A percentile compares a stretch with the other conserved stretches of the same genome.
These are phyloP conservation scores for Andrena trimmerana DNA, from an alignment of 2,888 invertebrate species.

Conservation along the genomic window DNA sequence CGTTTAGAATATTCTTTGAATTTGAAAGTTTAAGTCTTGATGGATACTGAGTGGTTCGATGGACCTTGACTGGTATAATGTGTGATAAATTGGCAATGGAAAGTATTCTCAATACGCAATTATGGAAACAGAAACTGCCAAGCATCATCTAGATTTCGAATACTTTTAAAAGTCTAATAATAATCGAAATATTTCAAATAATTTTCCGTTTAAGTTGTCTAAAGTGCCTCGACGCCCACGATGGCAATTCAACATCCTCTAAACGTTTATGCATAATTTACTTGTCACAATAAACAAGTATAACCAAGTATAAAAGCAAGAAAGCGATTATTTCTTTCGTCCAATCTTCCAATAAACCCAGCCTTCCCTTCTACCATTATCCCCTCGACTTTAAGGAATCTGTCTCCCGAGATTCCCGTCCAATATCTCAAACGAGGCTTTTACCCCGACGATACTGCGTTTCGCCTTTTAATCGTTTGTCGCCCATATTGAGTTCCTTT, in stretches of 20 bases:
- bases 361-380: neutral
- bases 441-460: constrained; percentile 20
- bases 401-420: constrained; percentile 14
- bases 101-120: too few species aligned
- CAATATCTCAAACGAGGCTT: constrained; percentile 23
- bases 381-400: neutral
- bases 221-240: too few species aligned
- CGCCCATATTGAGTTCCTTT: constrained; percentile 18
- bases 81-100: too few species aligned
- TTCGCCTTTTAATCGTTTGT: constrained; percentile 40
- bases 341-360: neutral
- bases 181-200: too few species aligned
- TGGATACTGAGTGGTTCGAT: too few species aligned
- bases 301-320: neutral
- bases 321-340: neutral
- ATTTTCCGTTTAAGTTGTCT: too few species aligned
- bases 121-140: too few species aligned
- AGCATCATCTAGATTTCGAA: too few species aligned
- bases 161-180: too few species aligned
- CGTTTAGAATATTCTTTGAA: too few species aligned
- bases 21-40: too few species aligned
- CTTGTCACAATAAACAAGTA: neutral
- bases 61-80: too few species aligned
- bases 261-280: neutral
- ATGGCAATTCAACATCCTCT: neutral